Percentiles rank a stretch among this genome's conserved stretches.
Conservation (phyloP, 2,888 invertebrate genomes). For the Leptarthrus brevirostris region DNA sequence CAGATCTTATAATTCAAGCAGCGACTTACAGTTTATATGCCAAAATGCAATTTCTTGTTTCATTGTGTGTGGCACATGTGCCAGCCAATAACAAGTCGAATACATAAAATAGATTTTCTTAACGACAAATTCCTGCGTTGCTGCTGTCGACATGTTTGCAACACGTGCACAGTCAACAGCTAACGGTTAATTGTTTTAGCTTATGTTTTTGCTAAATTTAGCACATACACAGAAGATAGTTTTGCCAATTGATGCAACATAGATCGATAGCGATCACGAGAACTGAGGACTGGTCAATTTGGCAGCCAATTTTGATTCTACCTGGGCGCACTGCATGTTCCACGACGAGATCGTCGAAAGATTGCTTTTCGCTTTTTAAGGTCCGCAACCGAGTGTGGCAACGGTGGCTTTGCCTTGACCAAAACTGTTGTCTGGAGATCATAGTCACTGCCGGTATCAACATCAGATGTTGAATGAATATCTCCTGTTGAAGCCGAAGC, state of each 20-base stretch:
- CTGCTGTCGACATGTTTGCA: neutral
- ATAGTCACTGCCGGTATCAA: slow-evolving; percentile 10
- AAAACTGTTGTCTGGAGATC: slow-evolving; percentile 39
- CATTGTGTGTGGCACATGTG: slow-evolving; percentile 1
- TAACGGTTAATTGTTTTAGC: too few species aligned
- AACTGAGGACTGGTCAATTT: neutral
- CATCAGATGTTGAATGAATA: slow-evolving; percentile 48
- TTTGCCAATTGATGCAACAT: slow-evolving; percentile 17
- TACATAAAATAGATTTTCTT: neutral
- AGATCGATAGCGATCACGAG: slow-evolving; percentile 2
- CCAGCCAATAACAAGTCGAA: slow-evolving; percentile 8
- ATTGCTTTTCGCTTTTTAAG: slow-evolving; percentile 22
- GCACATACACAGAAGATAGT: neutral
- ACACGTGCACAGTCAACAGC: neutral
- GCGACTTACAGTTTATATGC: slow-evolving; percentile 37
- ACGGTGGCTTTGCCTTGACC: slow-evolving; percentile 52
- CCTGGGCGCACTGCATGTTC: slow-evolving; percentile 52
- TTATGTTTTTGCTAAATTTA: slow-evolving; percentile 6
- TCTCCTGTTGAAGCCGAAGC: slow-evolving; percentile 51
- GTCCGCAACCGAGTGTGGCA: slow-evolving; percentile 40
- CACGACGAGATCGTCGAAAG: slow-evolving; percentile 49
- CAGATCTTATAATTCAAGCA: slow-evolving; percentile 38
- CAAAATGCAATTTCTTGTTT: slow-evolving; percentile 35
- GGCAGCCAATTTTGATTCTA: slow-evolving; percentile 15
- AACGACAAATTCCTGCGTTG: slow-evolving; percentile 26